Evolutionary conservation across 2,797 vertebrate species (phyloP), one percentile per base, ranked within the genome.

Genomic region (Sebastes hubbsi): DNA sequence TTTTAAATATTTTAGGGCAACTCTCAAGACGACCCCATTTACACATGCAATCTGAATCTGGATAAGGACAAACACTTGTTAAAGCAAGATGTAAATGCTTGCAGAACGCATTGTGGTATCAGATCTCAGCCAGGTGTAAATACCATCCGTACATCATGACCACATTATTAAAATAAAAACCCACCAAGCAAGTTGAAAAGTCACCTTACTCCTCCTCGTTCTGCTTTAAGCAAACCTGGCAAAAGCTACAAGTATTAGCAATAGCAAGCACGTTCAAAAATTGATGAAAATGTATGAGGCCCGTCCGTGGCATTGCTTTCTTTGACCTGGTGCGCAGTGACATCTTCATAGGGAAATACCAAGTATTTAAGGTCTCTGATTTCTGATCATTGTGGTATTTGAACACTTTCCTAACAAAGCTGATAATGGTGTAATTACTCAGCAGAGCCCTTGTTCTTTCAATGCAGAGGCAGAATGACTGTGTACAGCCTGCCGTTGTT

Each of bases 131-230:
- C 78, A 83, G 46, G 46, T 69, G 66, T 42, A 38, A 62, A 77
- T 77, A 32, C 36, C 18, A 62, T 62, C 68, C 54, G 69, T 81
- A 42, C 69, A 72, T n/a, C 22, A 3, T 76, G 54, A 38, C 56
- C 73, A 72, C 56, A 67, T 74, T 80, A 78, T 71, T 42, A 63
- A 66, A 29, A 82, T 62, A 42, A 71, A 49, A 72, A 62, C 54
- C n/a, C 69, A 74, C 27, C 60, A 9, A 59, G 6, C 36, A 64
- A 66, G 46, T 67, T 61, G 42, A 82, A 78, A 63, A 67, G 74
- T 85, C 46, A 76, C 67, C 46, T 79, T 61, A 65, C 42, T 34
- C 29, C 46, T 72, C 54, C 46, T 72, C 38, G 38, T 46, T 10
- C 49, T 46, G 56, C n/a, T 25, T 61, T 9, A 18, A 2, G 4